Evolutionary conservation across 2,113 vertebrate species (phyloP), one percentile per base, ranked within the genome.

Genomic region (Nyctereutes procyonoides): DNA sequence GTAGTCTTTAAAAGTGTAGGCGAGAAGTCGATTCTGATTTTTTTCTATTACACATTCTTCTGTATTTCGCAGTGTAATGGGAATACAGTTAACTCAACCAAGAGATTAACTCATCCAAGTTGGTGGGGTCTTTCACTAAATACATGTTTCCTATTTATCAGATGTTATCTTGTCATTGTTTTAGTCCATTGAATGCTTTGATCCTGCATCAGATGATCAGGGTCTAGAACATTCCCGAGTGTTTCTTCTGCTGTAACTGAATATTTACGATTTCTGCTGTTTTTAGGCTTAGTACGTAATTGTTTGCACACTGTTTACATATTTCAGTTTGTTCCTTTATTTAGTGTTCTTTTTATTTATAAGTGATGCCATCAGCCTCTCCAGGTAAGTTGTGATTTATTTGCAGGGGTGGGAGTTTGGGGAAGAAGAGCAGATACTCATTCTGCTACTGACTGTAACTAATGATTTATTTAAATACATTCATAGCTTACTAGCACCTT

Each of bases 151-250:
- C 28, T 80, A 0, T 69, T 92, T 67, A 26, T 43, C 56, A 35
- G 63, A 48, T 1, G 11, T 77, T 93, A 95, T 60, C 93, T 92
- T 53, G 26, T 67, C 30, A 16, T 60, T 85, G 5, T 73, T 92
- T 83, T 88, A 69, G 80, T 38, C 76, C 65, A 51, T 86, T 92
- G 80, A 89, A 51, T 58, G 71, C 62, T 92, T 91, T 95, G 62
- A 96, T 98, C 92, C 81, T 93, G 94, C 96, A 90, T 98, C 81
- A 97, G 83, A 93, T 97, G 96, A 98, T 60, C 67, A 83, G 51
- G 95, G 96, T 96, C 95, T 93, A 96, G 97, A 95, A 98, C 96
- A 96, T 95, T 98, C 76, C 55, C 35, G 90, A 90, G 35, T 85
- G 80, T 73, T 62, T 92, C 43, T 89, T 93, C 73, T 48, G 30